Percentiles rank a stretch among this genome's conserved stretches.
Evolutionary conservation across 2,113 vertebrate genomes (phyloP).

Genomic region (Leptobrachium ailaonicum): DNA sequence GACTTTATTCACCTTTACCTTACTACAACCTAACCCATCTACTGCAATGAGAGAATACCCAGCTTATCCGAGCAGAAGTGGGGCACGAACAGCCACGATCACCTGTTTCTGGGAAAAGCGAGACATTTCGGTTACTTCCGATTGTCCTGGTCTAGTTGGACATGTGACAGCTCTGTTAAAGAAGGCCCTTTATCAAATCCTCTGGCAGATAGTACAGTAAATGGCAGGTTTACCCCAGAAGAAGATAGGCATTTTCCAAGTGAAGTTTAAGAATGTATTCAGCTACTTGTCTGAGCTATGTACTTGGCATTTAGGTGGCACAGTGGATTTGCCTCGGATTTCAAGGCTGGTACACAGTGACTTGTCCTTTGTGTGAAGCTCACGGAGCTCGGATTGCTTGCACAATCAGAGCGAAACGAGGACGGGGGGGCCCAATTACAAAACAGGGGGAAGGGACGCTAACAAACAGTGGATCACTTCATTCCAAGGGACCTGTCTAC

Average conservation of each 20-base stretch:
- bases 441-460: slow-evolving; percentile 19
- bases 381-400: slow-evolving; percentile 41
- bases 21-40: too few species aligned
- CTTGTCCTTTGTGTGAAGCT: slow-evolving; percentile 19
- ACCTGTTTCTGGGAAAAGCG: not conserved
- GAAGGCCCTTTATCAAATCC: not conserved
- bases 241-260: not conserved
- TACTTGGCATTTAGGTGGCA: slow-evolving; percentile 11
- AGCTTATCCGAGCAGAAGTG: not conserved
- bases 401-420: slow-evolving; percentile 28
- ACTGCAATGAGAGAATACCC: too few species aligned
- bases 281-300: slow-evolving; percentile 1
- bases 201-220: not conserved
- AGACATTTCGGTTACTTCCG: not conserved
- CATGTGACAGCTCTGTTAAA: not conserved
- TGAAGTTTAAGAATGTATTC: not conserved
- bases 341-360: slow-evolving; percentile 7
- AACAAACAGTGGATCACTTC: slow-evolving; percentile 30
- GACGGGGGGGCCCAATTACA: slow-evolving; percentile 13
- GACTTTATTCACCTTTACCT: too few species aligned
- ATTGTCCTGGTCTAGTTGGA: not conserved
- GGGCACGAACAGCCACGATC: not conserved
- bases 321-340: slow-evolving; percentile 20
- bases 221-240: not conserved
- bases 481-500: slow-evolving; percentile 2